These are phyloP conservation scores for Rhineura floridana DNA, from an alignment of 2,113 vertebrate genomes.

Conservation along the genomic window DNA sequence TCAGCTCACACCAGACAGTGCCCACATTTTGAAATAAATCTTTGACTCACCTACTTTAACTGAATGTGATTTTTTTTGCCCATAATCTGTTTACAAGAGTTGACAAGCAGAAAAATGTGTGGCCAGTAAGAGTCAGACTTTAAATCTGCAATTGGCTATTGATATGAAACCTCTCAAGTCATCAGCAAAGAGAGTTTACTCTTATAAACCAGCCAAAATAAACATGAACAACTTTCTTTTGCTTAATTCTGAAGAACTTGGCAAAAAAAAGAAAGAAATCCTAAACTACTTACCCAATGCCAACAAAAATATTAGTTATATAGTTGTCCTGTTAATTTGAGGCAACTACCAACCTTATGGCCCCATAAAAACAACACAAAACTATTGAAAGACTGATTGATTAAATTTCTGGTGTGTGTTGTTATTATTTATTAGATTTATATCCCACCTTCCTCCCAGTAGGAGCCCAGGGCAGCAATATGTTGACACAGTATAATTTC, in stretches of 20 bases:
- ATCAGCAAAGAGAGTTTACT: constrained; percentile 57
- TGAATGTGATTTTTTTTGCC: neutral
- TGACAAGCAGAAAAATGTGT: constrained; percentile 47
- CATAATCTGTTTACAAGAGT: neutral
- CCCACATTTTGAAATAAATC: neutral
- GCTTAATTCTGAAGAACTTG: constrained; percentile 50
- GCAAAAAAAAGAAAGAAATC: constrained; percentile 52
- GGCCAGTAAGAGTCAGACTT: constrained; percentile 54
- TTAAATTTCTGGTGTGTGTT: constrained; percentile 32
- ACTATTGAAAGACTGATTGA: constrained; percentile 44
- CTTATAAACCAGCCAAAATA: constrained; percentile 59
- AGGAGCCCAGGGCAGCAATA: too few relatives aligned
- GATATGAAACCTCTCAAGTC: constrained; percentile 5
- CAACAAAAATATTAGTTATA: constrained; percentile 55
- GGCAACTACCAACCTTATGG: constrained; percentile 38
- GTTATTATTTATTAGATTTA: too few relatives aligned
- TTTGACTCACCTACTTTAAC: fast-evolving
- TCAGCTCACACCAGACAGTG: neutral
- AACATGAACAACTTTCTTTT: constrained; percentile 60
- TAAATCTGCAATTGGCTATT: constrained; percentile 54
- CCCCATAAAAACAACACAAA: constrained; percentile 14
- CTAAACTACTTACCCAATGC: constrained; percentile 50
- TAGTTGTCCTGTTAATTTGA: constrained; percentile 63
- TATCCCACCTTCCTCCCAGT: too few relatives aligned
- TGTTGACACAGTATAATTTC: constrained; percentile 22